Base-by-base conservation (phyloP, 2,888 invertebrate species). In the Dugesia japonica region DNA sequence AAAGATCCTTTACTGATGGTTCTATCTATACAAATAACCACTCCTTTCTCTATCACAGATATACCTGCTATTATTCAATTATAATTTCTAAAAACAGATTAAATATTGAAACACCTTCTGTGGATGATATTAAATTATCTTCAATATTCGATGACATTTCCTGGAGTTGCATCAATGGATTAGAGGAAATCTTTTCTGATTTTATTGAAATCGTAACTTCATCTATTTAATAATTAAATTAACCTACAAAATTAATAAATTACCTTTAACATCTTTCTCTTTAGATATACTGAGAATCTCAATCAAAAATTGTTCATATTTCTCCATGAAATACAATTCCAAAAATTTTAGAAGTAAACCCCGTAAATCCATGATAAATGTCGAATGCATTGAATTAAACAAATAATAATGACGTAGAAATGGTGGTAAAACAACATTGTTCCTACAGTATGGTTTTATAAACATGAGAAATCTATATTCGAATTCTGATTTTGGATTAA, bases 281-380 rank as follows among this genome's bases (percentile, higher is more conserved):
- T 56, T 56, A 7, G 9, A 7, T 13, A n/a, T 20, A n/a, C 20
- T 56, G 23, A 56, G 56, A 56, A 56, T 56, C 17, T 56, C 56
- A 13, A 56, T 56, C 17, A 56, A n/a, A 56, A 56, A 56, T n/a
- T 56, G 56, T n/a, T 56, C 56, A n/a, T 56, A 56, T n/a, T 56
- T 56, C 23, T 56, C 56, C 56, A 56, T 56, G 23, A 56, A 56
- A 56, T 56, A 56, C n/a, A 56, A n/a, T n/a, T 56, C 56, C 56
- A 56, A n/a, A n/a, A 56, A 56, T 56, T 56, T 56, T 7, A 56
- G 56, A 13, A 56, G n/a, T n/a, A 56, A 56, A 56, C 9, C 56
- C 23, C n/a, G 4, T 4, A 56, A n/a, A n/a, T 56, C 56, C n/a
- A n/a, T 56, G 56, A 56, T 56, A 23, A 56, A 56, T n/a, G 56